phyloP scores from a whole-genome alignment of 2,888 invertebrate genomes.

The Acanthopleura granulata region DNA sequence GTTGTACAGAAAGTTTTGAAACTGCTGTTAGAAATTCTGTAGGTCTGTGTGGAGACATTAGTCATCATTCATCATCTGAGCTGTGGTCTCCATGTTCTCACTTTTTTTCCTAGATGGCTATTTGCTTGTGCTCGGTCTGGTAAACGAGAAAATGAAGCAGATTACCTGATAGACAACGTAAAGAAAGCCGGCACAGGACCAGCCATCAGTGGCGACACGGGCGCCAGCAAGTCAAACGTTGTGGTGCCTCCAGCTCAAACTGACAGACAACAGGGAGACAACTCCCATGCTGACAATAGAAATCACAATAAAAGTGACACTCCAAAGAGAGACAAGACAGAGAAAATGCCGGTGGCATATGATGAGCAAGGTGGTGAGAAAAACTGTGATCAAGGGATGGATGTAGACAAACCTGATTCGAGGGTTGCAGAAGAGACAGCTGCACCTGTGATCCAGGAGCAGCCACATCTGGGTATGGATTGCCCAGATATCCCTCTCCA shows the following conservation, averaged over 20 bases:
- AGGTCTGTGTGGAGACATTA: no score
- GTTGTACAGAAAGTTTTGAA: no score
- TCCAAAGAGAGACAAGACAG: background rate
- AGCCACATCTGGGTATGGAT: background rate
- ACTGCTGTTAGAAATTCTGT: background rate
- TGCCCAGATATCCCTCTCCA: background rate
- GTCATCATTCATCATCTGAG: no score
- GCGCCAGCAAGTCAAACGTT: background rate
- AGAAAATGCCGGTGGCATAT: background rate
- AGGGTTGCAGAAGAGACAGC: no score
- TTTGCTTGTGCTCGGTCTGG: slow-evolving; percentile 77
- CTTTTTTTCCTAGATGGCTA: slow-evolving; percentile 76
- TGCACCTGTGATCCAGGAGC: no score
- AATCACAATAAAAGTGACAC: background rate
- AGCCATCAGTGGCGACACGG: background rate
- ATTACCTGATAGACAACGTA: slow-evolving; percentile 50
- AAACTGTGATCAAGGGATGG: background rate
- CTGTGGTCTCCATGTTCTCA: no score
- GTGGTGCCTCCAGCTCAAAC: no score
- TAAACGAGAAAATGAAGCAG: slow-evolving; percentile 71
- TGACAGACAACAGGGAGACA: background rate
- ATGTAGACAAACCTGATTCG: background rate
- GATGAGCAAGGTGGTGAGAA: background rate
- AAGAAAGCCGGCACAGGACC: background rate
- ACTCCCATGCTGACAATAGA: background rate